phyloP scores from a whole-genome alignment of 2,113 vertebrate species.

The Cryptoleucopteryx plumbea region DNA sequence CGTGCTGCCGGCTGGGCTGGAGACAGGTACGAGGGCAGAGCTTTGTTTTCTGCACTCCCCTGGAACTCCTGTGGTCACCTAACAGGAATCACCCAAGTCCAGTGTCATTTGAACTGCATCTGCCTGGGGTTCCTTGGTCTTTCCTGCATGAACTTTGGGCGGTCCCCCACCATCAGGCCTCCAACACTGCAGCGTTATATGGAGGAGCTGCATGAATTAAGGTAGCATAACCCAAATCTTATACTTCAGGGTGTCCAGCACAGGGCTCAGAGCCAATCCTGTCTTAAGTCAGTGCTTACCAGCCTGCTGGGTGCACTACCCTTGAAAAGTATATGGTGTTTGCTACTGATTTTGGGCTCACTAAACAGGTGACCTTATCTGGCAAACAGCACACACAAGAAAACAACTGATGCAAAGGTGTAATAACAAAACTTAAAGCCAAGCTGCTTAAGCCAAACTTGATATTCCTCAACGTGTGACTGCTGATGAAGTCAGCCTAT shows the following conservation, averaged over 20 bases:
- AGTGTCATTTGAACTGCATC: background rate
- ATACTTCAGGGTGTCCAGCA: background rate
- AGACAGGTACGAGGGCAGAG: background rate
- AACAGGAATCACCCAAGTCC: no score
- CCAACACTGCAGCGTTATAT: background rate
- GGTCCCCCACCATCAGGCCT: background rate
- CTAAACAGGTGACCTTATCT: background rate
- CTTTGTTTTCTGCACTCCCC: background rate
- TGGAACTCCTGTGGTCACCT: background rate
- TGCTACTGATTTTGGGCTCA: background rate
- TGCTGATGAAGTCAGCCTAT: background rate
- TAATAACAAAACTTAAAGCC: background rate
- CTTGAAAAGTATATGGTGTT: background rate
- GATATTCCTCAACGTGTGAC: background rate
- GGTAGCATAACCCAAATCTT: background rate
- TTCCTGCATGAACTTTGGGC: background rate
- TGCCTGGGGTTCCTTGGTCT: background rate
- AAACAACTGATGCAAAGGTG: background rate
- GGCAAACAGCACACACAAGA: background rate
- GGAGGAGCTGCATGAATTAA: background rate
- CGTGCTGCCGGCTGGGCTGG: background rate
- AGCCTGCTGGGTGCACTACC: background rate
- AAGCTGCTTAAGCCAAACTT: background rate
- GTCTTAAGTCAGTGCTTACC: background rate
- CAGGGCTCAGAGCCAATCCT: background rate